These are phyloP conservation scores for Otus sunia DNA, from an alignment of 2,113 vertebrate genomes.

Conservation along the genomic window DNA sequence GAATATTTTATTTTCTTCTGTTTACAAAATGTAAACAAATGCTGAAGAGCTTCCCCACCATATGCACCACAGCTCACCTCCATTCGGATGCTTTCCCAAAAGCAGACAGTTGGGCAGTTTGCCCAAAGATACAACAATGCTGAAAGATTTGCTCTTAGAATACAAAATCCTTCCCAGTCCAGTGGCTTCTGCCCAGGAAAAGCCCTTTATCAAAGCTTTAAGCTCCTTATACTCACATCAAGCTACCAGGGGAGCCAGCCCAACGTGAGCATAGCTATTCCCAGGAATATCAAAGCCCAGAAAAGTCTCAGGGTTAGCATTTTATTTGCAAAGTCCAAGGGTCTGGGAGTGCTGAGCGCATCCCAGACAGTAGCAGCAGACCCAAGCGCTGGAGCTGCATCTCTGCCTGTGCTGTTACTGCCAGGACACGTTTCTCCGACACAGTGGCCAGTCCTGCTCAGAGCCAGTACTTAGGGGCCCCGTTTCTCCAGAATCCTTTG, in stretches of 20 bases:
- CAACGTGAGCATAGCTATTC: fast-evolving
- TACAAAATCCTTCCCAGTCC: background rate
- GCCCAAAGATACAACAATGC: background rate
- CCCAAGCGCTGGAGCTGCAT: background rate
- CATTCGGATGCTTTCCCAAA: background rate
- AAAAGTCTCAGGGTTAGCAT: fast-evolving
- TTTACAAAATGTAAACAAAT: background rate
- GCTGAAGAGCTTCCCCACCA: background rate
- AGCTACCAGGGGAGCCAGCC: background rate
- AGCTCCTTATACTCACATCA: background rate
- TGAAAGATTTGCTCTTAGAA: background rate
- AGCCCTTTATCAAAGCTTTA: background rate
- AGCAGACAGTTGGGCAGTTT: background rate
- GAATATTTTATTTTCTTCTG: background rate
- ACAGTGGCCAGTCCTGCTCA: background rate
- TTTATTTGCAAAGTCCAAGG: background rate
- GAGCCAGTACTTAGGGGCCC: fast-evolving
- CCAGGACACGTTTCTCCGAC: fast-evolving
- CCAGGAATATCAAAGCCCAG: background rate
- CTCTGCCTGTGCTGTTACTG: background rate
- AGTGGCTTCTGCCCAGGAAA: background rate
- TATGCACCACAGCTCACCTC: background rate
- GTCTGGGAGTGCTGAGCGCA: fast-evolving
- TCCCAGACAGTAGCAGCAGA: background rate
- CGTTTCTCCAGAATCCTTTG: background rate